Evolutionary conservation across 2,888 invertebrate genomes (phyloP), one percentile per base, ranked within the genome.

Genomic region (Mythimna vitellina): DNA sequence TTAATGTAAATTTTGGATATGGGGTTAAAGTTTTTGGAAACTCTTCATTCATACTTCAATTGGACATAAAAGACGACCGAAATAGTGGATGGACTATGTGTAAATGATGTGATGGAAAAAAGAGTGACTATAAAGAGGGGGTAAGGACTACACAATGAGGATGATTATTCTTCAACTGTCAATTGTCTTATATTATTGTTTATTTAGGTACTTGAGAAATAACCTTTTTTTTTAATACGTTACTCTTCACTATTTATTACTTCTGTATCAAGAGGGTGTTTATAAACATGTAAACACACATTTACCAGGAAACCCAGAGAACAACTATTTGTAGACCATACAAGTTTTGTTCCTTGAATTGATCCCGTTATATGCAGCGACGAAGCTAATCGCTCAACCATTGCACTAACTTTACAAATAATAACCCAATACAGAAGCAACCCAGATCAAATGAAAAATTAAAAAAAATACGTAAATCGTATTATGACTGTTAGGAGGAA

Each of bases 401-500:
- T 0, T 46, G 46, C 46, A 17, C 14, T 1, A 6, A 46, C 17
- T 46, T 46, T 17, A 17, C 6, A 17, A 6, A 7, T 17, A 20
- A 20, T 46, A 6, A 46, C 20, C 7, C 17, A 20, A 46, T 20
- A 7, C 17, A 46, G 46, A 1, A 35, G 29, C 12, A 42, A 14
- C 9, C 42, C 42, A 46, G 14, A 14, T 2, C 0, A 6, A n/a
- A 57, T n/a, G 1, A 57, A 57, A 29, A 12, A n/a, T n/a, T 12
- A 0, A 14, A 35, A n/a, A 35, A 0, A 60, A 22, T 8, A 35
- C n/a, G n/a, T n/a, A n/a, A 35, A 20, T 0, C 0, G 6, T 12
- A n/a, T 7, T 12, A 35, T 35, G 35, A 58, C 20, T 22, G 17
- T 32, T 7, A 1, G 3, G 25, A 10, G 8, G 1, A 54, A 56